These are phyloP conservation scores for Brachyhypopomus occidentalis DNA, from an alignment of 2,113 vertebrate species.

Conservation along the genomic window DNA sequence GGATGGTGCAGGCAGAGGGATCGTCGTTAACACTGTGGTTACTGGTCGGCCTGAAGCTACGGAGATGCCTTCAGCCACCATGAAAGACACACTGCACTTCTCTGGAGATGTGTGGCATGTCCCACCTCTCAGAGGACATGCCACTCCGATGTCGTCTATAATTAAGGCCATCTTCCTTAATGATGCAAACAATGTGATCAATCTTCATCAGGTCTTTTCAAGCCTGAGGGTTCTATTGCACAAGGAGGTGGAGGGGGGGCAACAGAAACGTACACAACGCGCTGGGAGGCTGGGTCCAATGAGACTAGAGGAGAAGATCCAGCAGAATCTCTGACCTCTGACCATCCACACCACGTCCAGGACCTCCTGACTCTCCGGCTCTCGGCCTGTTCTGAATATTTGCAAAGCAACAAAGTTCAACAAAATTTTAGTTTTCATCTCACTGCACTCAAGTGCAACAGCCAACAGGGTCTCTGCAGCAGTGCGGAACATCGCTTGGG, in stretches of 20 bases:
- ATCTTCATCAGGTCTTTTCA: conserved; percentile 33
- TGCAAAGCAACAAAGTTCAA: background rate
- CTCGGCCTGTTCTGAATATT: background rate
- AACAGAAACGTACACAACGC: background rate
- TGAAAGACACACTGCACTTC: background rate
- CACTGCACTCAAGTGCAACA: background rate
- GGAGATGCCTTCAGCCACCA: background rate
- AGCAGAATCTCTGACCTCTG: background rate
- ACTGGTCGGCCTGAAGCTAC: background rate
- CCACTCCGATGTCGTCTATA: conserved; percentile 19
- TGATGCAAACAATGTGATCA: conserved; percentile 39
- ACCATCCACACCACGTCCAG: background rate
- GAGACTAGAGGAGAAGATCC: background rate
- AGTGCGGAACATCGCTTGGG: conserved; percentile 7
- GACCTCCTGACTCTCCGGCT: background rate
- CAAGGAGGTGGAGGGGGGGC: background rate
- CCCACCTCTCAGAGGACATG: background rate
- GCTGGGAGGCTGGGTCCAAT: background rate
- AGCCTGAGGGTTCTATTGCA: conserved; percentile 38
- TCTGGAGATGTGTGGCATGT: no score
- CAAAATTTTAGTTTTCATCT: background rate
- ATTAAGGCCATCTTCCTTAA: conserved; percentile 48
- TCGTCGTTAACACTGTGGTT: conserved; percentile 25
- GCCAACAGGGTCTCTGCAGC: background rate
- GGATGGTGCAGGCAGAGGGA: background rate